A percentile compares a stretch with the other conserved stretches of the same genome.
Conservation (phyloP, 2,113 vertebrate genomes). For the Grallaria varia region DNA sequence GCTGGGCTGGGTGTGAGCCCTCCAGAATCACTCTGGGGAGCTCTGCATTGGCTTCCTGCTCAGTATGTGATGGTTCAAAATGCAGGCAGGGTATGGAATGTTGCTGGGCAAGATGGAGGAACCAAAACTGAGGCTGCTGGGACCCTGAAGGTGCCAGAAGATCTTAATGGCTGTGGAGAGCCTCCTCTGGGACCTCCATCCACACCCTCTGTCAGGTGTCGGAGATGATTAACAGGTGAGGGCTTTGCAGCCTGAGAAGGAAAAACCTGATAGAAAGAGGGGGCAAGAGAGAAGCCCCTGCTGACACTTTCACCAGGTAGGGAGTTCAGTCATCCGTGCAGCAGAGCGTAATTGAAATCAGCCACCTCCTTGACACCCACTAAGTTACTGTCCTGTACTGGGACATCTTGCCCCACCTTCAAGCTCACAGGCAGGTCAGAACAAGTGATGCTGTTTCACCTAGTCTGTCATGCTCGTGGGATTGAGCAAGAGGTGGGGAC, state of each 20-base stretch:
- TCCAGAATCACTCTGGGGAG: not conserved
- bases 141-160: not conserved
- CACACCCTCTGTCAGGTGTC: not conserved
- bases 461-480: not conserved
- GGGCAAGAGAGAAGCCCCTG: not conserved
- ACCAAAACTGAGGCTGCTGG: not conserved
- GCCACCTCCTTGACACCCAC: not conserved
- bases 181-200: not conserved
- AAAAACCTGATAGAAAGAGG: not conserved
- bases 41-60: not conserved
- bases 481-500: not conserved
- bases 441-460: not conserved
- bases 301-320: not conserved
- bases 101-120: not conserved
- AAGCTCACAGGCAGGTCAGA: not conserved
- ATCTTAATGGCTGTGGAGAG: not conserved
- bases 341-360: not conserved
- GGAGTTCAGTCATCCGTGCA: not conserved
- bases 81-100: too few species aligned
- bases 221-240: not conserved
- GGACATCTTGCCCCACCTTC: not conserved
- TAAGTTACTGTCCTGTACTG: not conserved
- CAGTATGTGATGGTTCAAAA: not conserved
- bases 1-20: not conserved
- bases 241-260: not conserved